These are phyloP conservation scores for Phrynosoma platyrhinos DNA, from an alignment of 2,113 vertebrate species.

Conservation along the genomic window DNA sequence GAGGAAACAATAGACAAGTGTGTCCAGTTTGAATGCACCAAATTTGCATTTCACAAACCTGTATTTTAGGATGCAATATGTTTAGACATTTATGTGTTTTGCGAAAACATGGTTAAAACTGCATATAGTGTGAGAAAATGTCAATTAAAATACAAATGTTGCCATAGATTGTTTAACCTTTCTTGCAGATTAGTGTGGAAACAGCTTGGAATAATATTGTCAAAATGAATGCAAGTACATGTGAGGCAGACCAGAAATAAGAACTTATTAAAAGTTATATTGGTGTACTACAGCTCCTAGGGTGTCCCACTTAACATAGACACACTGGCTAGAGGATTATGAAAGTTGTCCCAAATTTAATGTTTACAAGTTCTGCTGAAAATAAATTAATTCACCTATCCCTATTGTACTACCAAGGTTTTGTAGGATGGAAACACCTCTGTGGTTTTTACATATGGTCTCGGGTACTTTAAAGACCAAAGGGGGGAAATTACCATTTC, in stretches of 20 bases:
- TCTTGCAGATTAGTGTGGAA: background rate
- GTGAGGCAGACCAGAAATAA: background rate
- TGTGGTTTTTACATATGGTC: background rate
- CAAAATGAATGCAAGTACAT: background rate
- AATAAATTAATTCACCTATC: background rate
- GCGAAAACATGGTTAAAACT: background rate
- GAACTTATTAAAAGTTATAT: too few species aligned
- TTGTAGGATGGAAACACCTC: background rate
- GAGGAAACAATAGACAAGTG: too few species aligned
- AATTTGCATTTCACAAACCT: background rate
- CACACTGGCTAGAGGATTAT: too few species aligned
- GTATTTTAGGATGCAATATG: background rate
- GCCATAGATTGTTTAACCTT: background rate
- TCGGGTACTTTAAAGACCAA: conserved; percentile 3
- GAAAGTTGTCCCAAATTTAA: too few species aligned
- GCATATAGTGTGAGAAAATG: background rate
- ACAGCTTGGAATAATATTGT: background rate
- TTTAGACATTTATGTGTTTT: background rate
- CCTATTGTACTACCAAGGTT: background rate
- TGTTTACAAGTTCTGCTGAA: background rate
- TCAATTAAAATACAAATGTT: background rate
- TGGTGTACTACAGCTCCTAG: too few species aligned
- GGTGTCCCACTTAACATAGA: too few species aligned
- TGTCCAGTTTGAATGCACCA: too few species aligned
- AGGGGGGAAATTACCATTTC: background rate